Conservation (phyloP, 2,888 invertebrate genomes). For the Clusia tigrina region DNA sequence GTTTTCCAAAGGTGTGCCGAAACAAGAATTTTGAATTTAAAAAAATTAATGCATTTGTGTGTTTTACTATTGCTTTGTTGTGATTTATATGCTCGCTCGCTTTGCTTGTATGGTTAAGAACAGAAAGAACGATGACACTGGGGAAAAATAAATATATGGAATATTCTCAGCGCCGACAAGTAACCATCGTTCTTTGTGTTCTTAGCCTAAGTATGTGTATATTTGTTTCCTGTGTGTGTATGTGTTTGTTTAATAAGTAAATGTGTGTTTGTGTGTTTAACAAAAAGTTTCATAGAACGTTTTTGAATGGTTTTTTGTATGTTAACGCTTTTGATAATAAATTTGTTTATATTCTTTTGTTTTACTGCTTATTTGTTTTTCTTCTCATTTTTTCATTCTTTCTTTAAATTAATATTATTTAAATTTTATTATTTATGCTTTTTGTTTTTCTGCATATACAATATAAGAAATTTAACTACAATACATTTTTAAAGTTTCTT, state of each 20-base stretch:
- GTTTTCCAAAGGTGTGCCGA: constrained; percentile 60
- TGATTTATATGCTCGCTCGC: too few species aligned
- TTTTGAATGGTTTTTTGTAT: constrained; percentile 61
- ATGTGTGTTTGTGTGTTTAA: too few species aligned
- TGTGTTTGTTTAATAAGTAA: not conserved
- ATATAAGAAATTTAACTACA: constrained; percentile 60
- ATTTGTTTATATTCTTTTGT: constrained; percentile 30
- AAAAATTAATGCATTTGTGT: not conserved
- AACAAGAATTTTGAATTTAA: constrained; percentile 40
- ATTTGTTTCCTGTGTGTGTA: too few species aligned
- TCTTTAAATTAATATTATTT: constrained; percentile 31
- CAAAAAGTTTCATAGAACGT: constrained; percentile 60
- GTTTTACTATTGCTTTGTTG: not conserved
- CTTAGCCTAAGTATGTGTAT: too few species aligned
- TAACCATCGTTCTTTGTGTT: too few species aligned
- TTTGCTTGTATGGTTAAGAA: too few species aligned
- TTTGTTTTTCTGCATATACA: constrained; percentile 46
- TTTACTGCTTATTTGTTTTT: constrained; percentile 28
- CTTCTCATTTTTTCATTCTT: constrained; percentile 36
- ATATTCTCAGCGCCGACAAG: too few species aligned
- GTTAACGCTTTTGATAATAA: not conserved
- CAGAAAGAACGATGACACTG: too few species aligned
- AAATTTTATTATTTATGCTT: constrained; percentile 29
- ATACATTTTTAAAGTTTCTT: constrained; percentile 52
- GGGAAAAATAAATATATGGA: too few species aligned